Evolutionary conservation across 1,140 invertebrate genomes (phyloP).

Genomic region (Leptopilina boulardi): DNA sequence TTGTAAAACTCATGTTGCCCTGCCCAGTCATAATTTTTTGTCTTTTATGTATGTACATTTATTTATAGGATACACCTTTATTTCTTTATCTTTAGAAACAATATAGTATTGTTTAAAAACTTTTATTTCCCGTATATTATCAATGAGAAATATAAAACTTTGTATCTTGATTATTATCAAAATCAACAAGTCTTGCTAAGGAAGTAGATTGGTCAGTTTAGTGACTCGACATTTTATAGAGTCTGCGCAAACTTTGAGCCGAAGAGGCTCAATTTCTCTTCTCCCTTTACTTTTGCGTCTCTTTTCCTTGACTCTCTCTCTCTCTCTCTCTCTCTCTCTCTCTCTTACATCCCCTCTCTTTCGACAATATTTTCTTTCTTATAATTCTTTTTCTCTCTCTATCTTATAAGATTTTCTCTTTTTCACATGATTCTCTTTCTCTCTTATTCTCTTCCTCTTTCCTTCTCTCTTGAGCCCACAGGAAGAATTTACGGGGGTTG

Average conservation of each 20-base stretch:
- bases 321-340: background rate
- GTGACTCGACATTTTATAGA: slow-evolving; percentile 37
- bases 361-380: slow-evolving; percentile 19
- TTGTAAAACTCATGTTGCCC: too few relatives aligned
- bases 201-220: slow-evolving; percentile 52
- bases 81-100: background rate
- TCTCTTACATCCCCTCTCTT: background rate
- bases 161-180: slow-evolving; percentile 41
- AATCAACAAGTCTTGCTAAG: slow-evolving; percentile 56
- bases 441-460: slow-evolving; percentile 16
- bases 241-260: slow-evolving; percentile 51
- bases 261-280: background rate
- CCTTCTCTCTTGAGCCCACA: slow-evolving; percentile 26
- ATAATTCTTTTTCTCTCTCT: background rate
- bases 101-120: background rate
- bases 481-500: slow-evolving; percentile 36
- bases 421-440: slow-evolving; percentile 18
- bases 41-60: too few relatives aligned
- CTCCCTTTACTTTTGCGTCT: slow-evolving; percentile 30
- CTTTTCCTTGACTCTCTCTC: background rate
- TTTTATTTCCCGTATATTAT: background rate
- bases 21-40: too few relatives aligned
- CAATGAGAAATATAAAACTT: background rate
- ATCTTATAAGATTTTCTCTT: background rate
- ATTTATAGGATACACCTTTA: too few relatives aligned